Evolutionary conservation across 2,888 invertebrate genomes (phyloP), one percentile per base, ranked within the genome.

Genomic region (Chorisops tibialis): DNA sequence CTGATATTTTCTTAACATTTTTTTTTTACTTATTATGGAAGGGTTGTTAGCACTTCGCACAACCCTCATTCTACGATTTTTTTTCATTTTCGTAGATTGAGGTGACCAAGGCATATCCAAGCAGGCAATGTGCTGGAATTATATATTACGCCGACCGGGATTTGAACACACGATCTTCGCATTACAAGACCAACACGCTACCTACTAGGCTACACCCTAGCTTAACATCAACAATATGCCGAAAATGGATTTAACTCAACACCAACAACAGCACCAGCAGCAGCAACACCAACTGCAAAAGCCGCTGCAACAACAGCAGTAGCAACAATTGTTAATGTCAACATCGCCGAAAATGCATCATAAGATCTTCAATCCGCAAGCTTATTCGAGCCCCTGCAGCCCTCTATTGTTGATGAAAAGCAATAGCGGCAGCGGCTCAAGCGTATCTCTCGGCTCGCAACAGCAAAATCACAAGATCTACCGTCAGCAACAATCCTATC

Each of bases 301-400:
- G n/a, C n/a, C n/a, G n/a, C 48, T 54, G 7, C 50, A 58, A 47
- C 30, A 59, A 11, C 19, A 60, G n/a, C 61, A 62, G 45, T 35
- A 61, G n/a, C 60, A 66, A 16, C 65, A 63, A 63, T 65, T 66
- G 63, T 63, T 63, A 49, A 51, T 62, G 16, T 66, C 67, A 12
- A 50, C 67, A 22, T 67, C 67, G 11, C 67, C 68, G n/a, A 67
- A 66, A 45, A 63, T 65, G 1, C 67, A 68, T 61, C 65, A 68
- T 19, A 67, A 68, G 22, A 54, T 67, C 3, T 14, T 54, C n/a
- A 52, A 54, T 47, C 14, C 61, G 22, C 43, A 45, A 45, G 67
- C 67, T 59, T 65, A 66, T 66, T 67, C 66, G 60, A 68, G 56
- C 65, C 65, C 68, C 45, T 66, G 67, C 18, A 68, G 67, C 50